A percentile compares a stretch with the other conserved stretches of the same genome.
Evolutionary conservation across 2,113 vertebrate species (phyloP).

Genomic region (Leptocoma aspasia): DNA sequence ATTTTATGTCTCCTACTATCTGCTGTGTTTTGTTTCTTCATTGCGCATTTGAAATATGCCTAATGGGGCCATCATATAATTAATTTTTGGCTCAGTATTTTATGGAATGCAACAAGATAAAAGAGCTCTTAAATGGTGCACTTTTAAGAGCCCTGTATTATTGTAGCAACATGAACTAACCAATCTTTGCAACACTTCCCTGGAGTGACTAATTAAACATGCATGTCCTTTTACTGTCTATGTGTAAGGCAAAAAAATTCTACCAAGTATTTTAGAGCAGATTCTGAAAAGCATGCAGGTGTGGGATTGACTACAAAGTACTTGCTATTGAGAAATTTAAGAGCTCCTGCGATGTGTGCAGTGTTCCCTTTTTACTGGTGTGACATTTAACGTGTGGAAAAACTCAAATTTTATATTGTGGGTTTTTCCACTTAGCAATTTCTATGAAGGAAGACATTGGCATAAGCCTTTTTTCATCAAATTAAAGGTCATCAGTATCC

Average conservation of each 20-base stretch:
- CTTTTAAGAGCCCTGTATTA: neutral
- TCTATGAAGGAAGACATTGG: neutral
- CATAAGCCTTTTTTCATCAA: neutral
- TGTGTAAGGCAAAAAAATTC: neutral
- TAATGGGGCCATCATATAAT: slow-evolving; percentile 1
- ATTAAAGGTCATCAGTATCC: neutral
- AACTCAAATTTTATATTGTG: neutral
- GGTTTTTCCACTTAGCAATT: neutral
- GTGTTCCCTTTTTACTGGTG: neutral
- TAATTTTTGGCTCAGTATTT: neutral
- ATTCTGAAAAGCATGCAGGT: neutral
- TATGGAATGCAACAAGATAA: neutral
- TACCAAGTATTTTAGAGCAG: neutral
- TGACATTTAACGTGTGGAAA: neutral
- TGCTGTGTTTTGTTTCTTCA: neutral
- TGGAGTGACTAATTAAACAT: neutral
- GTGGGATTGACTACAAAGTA: neutral
- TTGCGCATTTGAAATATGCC: neutral
- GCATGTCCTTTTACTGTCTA: neutral
- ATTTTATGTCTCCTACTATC: neutral
- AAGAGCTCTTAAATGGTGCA: too few species aligned
- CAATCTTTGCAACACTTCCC: neutral
- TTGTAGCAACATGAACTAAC: neutral
- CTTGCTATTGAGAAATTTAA: neutral
- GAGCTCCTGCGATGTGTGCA: neutral